Evolutionary conservation across 2,113 vertebrate species (phyloP), one percentile per base, ranked within the genome.

Genomic region (Mastomys natalensis): DNA sequence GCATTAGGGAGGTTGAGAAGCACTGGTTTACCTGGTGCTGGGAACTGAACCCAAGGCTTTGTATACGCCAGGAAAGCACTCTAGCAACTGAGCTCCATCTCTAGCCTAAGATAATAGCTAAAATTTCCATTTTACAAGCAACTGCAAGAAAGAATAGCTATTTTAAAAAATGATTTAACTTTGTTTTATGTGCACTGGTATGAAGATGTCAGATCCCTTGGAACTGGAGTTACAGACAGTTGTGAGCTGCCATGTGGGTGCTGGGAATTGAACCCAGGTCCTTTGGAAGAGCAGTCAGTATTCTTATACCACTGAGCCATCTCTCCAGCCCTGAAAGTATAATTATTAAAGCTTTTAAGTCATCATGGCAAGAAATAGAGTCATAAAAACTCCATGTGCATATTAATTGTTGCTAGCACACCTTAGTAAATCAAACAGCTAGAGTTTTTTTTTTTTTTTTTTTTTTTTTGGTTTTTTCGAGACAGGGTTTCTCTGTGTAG

Each of bases 331-430:
- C 64, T 2, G 3, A 66, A 68, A 34, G 64, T 66, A 87, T 73
- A 93, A 77, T 58, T 60, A 92, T 81, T 87, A 81, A 95, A 80
- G 45, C 12, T 93, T 97, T 95, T 88, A 95, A 90, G 92, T 93
- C 53, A 80, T 77, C 31, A 92, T 89, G n/a, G 51, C 24, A 91
- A 58, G 84, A 95, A 73, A 64, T 76, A 3, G 22, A 37, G 51
- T n/a, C 76, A 90, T 87, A 82, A 95, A 95, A 96, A 84, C n/a
- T 51, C 37, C 24, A 78, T 68, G 1, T 70, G 1, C 66, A 26
- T 51, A 34, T 74, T 68, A 77, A 93, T 19, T 34, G 29, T 77
- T 4, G 2, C 15, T 64, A 85, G 5, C n/a, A 93, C 53, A 91
- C 21, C 37, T 93, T 8, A 37, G 9, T 66, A 3, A 78, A 64